Conservation (phyloP, 2,888 invertebrate genomes). For the Campaea margaritaria region DNA sequence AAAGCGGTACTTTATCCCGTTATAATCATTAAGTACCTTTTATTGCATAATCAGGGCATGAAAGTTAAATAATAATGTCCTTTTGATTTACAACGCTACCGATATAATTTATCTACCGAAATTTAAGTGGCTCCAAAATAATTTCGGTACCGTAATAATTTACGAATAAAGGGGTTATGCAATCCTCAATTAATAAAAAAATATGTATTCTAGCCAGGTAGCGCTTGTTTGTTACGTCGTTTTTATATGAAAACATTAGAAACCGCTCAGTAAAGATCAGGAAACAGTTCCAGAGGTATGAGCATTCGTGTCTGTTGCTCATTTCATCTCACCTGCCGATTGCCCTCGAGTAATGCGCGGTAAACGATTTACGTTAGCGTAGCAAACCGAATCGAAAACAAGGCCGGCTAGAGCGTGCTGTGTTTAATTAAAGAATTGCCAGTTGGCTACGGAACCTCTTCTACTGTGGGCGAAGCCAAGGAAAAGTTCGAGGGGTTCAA, state of each 20-base stretch:
- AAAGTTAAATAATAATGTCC: too few relatives aligned
- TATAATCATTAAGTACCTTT: too few relatives aligned
- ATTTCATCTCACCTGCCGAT: constrained; percentile 69
- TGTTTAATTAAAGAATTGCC: constrained; percentile 74
- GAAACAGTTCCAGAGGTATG: constrained; percentile 36
- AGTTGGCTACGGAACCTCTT: constrained; percentile 66
- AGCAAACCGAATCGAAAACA: constrained; percentile 78
- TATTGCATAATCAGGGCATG: too few relatives aligned
- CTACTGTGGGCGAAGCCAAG: constrained; percentile 61
- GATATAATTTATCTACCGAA: too few relatives aligned
- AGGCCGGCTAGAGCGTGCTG: constrained; percentile 74
- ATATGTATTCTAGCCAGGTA: too few relatives aligned
- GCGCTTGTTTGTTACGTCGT: too few relatives aligned
- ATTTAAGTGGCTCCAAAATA: too few relatives aligned
- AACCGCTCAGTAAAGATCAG: constrained; percentile 26
- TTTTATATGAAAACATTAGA: neutral
- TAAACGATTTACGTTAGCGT: constrained; percentile 77
- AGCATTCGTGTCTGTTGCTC: constrained; percentile 59
- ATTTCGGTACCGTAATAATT: too few relatives aligned
- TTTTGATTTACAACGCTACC: neutral
- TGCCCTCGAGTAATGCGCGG: constrained; percentile 53
- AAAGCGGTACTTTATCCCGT: too few relatives aligned
- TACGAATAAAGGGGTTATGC: too few relatives aligned
- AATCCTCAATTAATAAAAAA: too few relatives aligned
- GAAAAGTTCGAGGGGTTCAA: constrained; percentile 7